Base-by-base conservation (phyloP, 2,797 vertebrate species). In the Perdix hodgsoniae region DNA sequence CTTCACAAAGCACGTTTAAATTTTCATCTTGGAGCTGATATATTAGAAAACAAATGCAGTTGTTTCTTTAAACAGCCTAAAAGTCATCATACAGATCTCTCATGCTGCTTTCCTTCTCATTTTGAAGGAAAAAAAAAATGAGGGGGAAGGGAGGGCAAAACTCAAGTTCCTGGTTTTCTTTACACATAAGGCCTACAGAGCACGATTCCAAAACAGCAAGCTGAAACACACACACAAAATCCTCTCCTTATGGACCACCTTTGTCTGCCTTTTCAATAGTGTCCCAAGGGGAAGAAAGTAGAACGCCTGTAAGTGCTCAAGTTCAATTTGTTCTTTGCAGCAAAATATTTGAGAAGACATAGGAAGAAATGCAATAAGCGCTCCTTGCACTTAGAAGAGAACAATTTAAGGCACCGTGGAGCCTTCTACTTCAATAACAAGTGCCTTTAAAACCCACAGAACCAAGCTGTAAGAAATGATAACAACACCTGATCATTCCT, bases 251-350 rank as follows among this genome's bases (percentile, higher is more conserved):
- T 73, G 45, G 44, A 71, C 19, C 3, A 9, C 5, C 26, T 64
- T 8, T 42, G 44, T 54, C 21, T 14, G 35, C 75, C 42, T 75
- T 45, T 63, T 44, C 64, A 37, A 47, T 10, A n/a, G 33, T 3
- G 9, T 79, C 67, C 75, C 60, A 42, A 83, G 64, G 42, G 83
- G 45, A 85, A 80, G 39, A 39, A 67, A 57, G 23, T 10, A 86
- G 27, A 52, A 77, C 49, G 60, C 10, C 56, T 16, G 35, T 21
- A 80, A 91, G 37, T 21, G 57, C 33, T 50, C 39, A 14, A 65
- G 59, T 60, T 86, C 80, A 52, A 49, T 88, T 77, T 80, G 73
- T 49, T 74, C 35, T 79, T 79, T 49, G n/a, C 37, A 88, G 69
- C 73, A 75, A 88, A 72, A 42, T 76, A 76, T 57, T 83, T 83